Evolutionary conservation across 2,888 invertebrate species (phyloP).

Genomic region (Oscheius onirici): DNA sequence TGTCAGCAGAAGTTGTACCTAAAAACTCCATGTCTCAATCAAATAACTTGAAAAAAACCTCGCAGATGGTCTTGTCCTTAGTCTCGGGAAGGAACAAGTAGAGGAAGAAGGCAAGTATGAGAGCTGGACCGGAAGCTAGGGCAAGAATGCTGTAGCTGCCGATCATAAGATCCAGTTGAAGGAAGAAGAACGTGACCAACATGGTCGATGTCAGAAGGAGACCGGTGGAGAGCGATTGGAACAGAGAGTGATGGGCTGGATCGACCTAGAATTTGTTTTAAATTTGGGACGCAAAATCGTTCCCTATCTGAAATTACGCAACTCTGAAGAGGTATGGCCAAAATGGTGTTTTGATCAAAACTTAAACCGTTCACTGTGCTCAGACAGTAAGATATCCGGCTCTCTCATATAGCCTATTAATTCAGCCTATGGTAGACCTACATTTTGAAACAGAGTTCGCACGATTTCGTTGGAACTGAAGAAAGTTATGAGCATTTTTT

Average conservation of each 20-base stretch:
- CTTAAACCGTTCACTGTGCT: too few relatives aligned
- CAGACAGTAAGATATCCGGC: too few relatives aligned
- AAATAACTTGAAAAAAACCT: constrained; percentile 33
- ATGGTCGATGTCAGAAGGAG: constrained; percentile 56
- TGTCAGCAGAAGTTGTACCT: constrained; percentile 13
- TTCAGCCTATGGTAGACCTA: too few relatives aligned
- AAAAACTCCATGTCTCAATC: too few relatives aligned
- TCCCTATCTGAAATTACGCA: too few relatives aligned
- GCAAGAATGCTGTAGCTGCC: constrained; percentile 57
- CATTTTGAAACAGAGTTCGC: too few relatives aligned
- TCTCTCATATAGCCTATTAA: too few relatives aligned
- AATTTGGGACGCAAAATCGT: background rate
- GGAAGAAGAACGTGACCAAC: constrained; percentile 62
- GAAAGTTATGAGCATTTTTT: too few relatives aligned
- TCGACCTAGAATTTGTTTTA: constrained; percentile 31
- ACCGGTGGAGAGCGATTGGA: constrained; percentile 67
- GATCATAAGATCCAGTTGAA: constrained; percentile 55
- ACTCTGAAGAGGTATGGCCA: too few relatives aligned
- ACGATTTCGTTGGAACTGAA: too few relatives aligned
- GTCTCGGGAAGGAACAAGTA: constrained; percentile 68
- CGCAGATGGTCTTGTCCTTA: constrained; percentile 52
- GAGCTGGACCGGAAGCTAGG: constrained; percentile 62
- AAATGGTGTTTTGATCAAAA: too few relatives aligned
- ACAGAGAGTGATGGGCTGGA: constrained; percentile 49
- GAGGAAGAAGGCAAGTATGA: constrained; percentile 60